Evolutionary conservation across 1,140 invertebrate genomes (phyloP).

Genomic region (Zaprionus taronus): DNA sequence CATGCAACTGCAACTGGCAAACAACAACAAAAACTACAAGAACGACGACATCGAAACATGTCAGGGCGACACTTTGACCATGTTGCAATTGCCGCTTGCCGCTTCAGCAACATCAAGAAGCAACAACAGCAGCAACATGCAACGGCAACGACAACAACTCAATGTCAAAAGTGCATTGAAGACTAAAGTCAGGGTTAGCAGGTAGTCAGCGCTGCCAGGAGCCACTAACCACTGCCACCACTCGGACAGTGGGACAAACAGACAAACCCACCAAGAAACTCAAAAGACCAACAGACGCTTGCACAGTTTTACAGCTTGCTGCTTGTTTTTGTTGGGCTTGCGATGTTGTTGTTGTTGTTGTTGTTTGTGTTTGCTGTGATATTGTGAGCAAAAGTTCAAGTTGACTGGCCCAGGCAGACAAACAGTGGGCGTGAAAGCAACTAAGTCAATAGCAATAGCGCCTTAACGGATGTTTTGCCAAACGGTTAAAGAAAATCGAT

Average conservation of each 20-base stretch:
- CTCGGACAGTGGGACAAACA: constrained; percentile 11
- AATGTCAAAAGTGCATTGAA: constrained; percentile 82
- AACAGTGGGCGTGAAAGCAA: constrained; percentile 42
- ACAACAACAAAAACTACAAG: constrained; percentile 30
- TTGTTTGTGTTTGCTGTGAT: constrained; percentile 33
- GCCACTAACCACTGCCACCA: constrained; percentile 2
- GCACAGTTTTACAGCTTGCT: constrained; percentile 1
- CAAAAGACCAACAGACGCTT: constrained; percentile 53
- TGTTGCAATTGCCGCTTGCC: constrained; percentile 59
- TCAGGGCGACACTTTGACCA: constrained; percentile 75
- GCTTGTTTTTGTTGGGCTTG: constrained; percentile 19
- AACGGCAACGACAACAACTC: constrained; percentile 62
- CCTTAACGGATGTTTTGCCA: constrained; percentile 35
- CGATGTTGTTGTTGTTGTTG: constrained; percentile 23
- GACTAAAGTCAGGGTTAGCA: constrained; percentile 75
- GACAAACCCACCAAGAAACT: constrained; percentile 36
- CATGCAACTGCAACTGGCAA: neutral
- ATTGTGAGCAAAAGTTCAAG: constrained; percentile 50
- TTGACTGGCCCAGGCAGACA: constrained; percentile 42
- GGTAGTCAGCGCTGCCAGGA: constrained; percentile 38
- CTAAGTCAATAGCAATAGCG: constrained; percentile 33
- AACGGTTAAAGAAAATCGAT: constrained; percentile 7
- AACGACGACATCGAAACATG: constrained; percentile 53
- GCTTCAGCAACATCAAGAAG: constrained; percentile 45
- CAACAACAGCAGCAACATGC: constrained; percentile 39